Evolutionary conservation across 2,113 vertebrate species (phyloP).

Genomic region (Thunnus maccoyii): DNA sequence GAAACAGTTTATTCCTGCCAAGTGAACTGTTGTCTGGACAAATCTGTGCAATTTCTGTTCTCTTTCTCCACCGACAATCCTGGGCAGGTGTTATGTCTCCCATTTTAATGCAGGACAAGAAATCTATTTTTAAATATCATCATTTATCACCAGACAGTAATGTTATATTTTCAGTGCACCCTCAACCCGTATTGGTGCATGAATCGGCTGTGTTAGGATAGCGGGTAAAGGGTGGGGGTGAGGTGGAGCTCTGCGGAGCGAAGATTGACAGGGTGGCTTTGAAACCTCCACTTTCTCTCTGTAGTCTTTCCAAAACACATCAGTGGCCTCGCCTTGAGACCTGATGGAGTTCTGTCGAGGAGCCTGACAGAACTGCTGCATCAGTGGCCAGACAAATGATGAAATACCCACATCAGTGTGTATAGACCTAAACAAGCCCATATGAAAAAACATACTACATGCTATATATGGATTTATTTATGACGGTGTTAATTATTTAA

Average conservation of each 20-base stretch:
- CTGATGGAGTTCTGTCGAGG: slow-evolving; percentile 65
- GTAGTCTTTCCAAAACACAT: slow-evolving; percentile 81
- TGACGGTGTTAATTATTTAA: neutral
- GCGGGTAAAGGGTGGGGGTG: slow-evolving; percentile 42
- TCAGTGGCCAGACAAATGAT: slow-evolving; percentile 61
- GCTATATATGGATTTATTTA: neutral
- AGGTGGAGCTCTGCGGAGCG: slow-evolving; percentile 62
- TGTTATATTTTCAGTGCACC: slow-evolving; percentile 68
- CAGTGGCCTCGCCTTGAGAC: slow-evolving; percentile 57
- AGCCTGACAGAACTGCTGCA: slow-evolving; percentile 61
- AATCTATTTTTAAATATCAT: slow-evolving; percentile 58
- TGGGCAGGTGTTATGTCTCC: slow-evolving; percentile 63
- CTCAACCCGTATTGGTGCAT: slow-evolving; percentile 56
- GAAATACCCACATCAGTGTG: slow-evolving; percentile 66
- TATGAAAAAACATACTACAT: slow-evolving; percentile 56
- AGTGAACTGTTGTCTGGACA: slow-evolving; percentile 57
- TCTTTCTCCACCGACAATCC: slow-evolving; percentile 8
- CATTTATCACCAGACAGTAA: slow-evolving; percentile 73
- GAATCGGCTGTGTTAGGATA: slow-evolving; percentile 48
- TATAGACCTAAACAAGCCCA: slow-evolving; percentile 26
- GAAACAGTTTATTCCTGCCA: slow-evolving; percentile 48
- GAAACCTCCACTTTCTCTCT: slow-evolving; percentile 77
- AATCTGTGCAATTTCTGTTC: slow-evolving; percentile 35
- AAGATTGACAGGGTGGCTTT: slow-evolving; percentile 77
- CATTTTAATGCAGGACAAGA: slow-evolving; percentile 42